Base-by-base conservation (phyloP, 2,888 invertebrate species). In the Dendrolimus houi region DNA sequence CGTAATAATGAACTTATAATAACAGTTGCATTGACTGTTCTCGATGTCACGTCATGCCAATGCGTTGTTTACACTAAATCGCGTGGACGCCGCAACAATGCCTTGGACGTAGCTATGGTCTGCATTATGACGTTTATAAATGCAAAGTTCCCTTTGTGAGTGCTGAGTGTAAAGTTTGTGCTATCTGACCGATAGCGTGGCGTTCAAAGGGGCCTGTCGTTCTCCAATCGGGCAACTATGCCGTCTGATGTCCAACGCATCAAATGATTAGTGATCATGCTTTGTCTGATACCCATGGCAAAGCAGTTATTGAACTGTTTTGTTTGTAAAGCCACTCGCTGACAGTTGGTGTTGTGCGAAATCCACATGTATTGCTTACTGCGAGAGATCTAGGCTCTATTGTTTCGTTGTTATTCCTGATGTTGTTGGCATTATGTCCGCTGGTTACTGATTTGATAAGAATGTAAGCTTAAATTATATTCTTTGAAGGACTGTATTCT, bases 161-260 rank as follows among this genome's bases (percentile, higher is more conserved):
- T 67, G 66, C 67, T 71, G 67, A 71, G 79, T 77, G 75, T 71
- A 83, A 88, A 88, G 84, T 88, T 88, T 81, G 82, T 87, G 83
- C 76, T 79, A 84, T 85, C 81, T 72, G 64, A 71, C 73, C 69
- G 86, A 86, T 87, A 87, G 73, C 76, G 77, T 29, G 47, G 9
- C 12, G 47, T 47, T 47, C 47, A 47, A 47, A 47, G 47, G 29
- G 29, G 47, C 47, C 47, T 7, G 47, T 47, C 47, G 47, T 47
- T 47, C 47, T 47, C 47, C 47, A 47, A 47, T 47, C 47, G 47
- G 12, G 9, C 47, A 9, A 47, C 47, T 47, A 29, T 72, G 77
- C 75, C 67, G 69, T 61, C 69, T 70, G 69, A 71, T 72, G 71
- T 70, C 66, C 59, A 62, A 61, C 59, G 62, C 68, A 62, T 64